Base-by-base conservation (phyloP, 2,797 vertebrate genomes). In the Mallotus villosus region DNA sequence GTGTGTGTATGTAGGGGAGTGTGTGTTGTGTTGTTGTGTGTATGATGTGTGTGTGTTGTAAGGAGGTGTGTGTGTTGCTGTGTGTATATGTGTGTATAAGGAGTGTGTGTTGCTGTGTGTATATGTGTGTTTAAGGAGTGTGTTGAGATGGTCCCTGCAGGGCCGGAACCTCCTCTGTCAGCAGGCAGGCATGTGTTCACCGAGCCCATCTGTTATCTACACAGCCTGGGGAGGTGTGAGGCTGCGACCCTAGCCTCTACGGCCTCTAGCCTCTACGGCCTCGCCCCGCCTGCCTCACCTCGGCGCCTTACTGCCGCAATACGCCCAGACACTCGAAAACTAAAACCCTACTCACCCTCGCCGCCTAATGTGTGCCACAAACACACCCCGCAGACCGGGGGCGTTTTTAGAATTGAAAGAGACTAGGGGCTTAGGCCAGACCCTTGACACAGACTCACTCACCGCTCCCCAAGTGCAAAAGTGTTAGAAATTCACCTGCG, bases 121-220 rank as follows among this genome's bases (percentile, higher is more conserved):
- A 7, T 25, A 22, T 67, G 25, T 34, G 29, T 46, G 17, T 24
- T 14, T 49, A 16, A 25, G 7, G 65, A 7, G 65, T 29, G 65
- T 67, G 49, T 7, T 12, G 5, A 24, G 37, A 12, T 65, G 63
- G 29, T 68, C 29, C 32, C 67, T 68, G 67, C 27, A 68, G 29
- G 67, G 29, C 55, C 21, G 67, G 55, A 68, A 58, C 55, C 53
- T 58, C 66, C 27, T 14, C 19, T 58, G 55, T 32, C 67, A 68
- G 67, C 21, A 41, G 51, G 53, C 67, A 57, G 29, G n/a, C 53
- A 9, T 58, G 55, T 34, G 53, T 58, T 57, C 53, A 34, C 53
- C 21, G n/a, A 12, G 29, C 53, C 67, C 67, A 68, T 68, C 67
- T 68, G 67, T 68, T 68, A 68, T 68, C 59, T 68, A 68, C 55